Evolutionary conservation across 2,113 vertebrate species (phyloP).

Genomic region (Gulo gulo): DNA sequence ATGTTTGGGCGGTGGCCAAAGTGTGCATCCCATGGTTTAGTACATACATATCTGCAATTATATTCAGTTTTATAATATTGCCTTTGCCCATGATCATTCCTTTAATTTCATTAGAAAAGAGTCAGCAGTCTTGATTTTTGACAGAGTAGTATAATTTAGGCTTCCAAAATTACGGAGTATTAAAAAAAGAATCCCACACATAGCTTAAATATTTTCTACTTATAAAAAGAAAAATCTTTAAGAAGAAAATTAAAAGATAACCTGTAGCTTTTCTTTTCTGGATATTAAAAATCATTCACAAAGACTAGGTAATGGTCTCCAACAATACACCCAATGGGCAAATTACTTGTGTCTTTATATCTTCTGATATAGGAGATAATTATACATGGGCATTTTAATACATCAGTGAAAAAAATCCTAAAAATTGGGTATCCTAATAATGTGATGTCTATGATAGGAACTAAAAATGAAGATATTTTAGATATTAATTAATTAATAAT

Average conservation of each 20-base stretch:
- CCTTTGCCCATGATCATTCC: background rate
- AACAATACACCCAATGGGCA: background rate
- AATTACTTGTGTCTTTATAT: background rate
- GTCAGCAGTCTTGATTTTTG: background rate
- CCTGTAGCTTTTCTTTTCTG: background rate
- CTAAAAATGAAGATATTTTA: background rate
- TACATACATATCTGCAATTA: background rate
- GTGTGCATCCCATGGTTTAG: background rate
- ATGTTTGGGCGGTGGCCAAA: background rate
- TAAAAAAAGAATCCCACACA: background rate
- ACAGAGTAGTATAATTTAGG: background rate
- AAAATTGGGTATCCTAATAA: background rate
- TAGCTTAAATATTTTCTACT: background rate
- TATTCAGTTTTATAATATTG: background rate
- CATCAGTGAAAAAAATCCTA: background rate
- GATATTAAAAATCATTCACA: background rate
- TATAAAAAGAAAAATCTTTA: background rate
- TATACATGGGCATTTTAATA: background rate
- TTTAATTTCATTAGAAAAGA: constrained; percentile 28
- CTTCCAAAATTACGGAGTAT: background rate
- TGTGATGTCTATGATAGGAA: background rate
- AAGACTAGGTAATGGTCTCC: background rate
- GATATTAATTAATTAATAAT: background rate
- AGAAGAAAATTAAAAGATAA: background rate
- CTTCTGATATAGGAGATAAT: background rate